Conservation (phyloP, 1,140 invertebrate genomes). For the Neodiprion virginianus region DNA sequence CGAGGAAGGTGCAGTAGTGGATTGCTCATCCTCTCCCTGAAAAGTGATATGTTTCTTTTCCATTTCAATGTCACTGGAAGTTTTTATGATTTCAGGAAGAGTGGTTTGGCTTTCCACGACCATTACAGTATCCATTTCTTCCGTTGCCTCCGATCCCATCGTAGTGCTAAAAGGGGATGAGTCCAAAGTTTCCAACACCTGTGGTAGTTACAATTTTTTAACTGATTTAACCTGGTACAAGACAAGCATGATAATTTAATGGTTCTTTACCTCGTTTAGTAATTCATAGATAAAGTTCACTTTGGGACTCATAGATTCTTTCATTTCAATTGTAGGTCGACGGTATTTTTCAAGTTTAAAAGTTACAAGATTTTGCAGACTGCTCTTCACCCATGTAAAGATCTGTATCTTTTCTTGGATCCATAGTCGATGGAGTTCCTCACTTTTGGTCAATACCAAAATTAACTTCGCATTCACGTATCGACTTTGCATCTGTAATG, state of each 20-base stretch:
- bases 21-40: constrained; percentile 4
- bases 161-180: constrained; percentile 17
- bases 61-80: constrained; percentile 8
- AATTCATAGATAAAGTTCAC: constrained; percentile 32
- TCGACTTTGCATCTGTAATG: constrained; percentile 38
- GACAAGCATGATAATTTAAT: neutral
- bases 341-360: constrained; percentile 26
- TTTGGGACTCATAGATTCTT: constrained; percentile 26
- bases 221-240: neutral
- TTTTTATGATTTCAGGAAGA: constrained; percentile 23
- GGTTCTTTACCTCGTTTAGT: constrained; percentile 25
- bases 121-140: constrained; percentile 23
- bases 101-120: constrained; percentile 27
- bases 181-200: constrained; percentile 32
- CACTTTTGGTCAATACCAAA: constrained; percentile 36
- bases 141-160: constrained; percentile 17
- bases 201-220: neutral
- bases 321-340: constrained; percentile 8
- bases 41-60: constrained; percentile 30
- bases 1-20: neutral
- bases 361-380: constrained; percentile 33
- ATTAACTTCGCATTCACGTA: constrained; percentile 41
- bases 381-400: constrained; percentile 39
- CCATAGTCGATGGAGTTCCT: constrained; percentile 39
- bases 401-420: constrained; percentile 43